Evolutionary conservation across 1,140 invertebrate genomes (phyloP).

Genomic region (Thalassaphorura encarpata): DNA sequence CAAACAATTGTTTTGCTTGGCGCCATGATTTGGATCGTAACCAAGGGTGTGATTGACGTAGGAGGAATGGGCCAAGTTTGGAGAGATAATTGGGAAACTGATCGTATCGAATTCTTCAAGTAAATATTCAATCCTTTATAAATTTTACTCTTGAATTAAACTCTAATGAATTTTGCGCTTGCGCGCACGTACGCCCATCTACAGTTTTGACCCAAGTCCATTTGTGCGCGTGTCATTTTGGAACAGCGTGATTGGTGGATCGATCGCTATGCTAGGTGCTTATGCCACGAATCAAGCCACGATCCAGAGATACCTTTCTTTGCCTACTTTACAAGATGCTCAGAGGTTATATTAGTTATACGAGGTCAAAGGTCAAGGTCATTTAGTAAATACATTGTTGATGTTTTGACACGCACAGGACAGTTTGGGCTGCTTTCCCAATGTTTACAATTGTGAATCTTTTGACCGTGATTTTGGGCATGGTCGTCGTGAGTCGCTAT

Average conservation of each 20-base stretch:
- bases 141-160: no score
- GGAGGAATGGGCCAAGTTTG: slow-evolving; percentile 54
- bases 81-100: slow-evolving; percentile 53
- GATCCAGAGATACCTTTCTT: not conserved
- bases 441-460: not conserved
- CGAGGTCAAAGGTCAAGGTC: no score
- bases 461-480: not conserved
- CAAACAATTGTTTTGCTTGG: slow-evolving; percentile 15
- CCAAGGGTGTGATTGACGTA: slow-evolving; percentile 49
- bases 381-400: no score
- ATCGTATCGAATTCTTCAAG: slow-evolving; percentile 65
- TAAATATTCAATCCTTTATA: slow-evolving; percentile 44
- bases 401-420: no score
- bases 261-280: not conserved
- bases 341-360: not conserved
- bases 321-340: not conserved
- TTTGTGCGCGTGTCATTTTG: not conserved
- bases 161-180: no score
- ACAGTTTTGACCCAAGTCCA: not conserved
- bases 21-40: slow-evolving; percentile 15
- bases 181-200: no score
- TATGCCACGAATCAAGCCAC: not conserved
- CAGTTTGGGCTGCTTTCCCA: not conserved
- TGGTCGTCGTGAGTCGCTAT: not conserved
- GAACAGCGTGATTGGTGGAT: not conserved